Evolutionary conservation across 2,888 invertebrate genomes (phyloP), one percentile per base, ranked within the genome.

Genomic region (Elaeidobius kamerunicus): DNA sequence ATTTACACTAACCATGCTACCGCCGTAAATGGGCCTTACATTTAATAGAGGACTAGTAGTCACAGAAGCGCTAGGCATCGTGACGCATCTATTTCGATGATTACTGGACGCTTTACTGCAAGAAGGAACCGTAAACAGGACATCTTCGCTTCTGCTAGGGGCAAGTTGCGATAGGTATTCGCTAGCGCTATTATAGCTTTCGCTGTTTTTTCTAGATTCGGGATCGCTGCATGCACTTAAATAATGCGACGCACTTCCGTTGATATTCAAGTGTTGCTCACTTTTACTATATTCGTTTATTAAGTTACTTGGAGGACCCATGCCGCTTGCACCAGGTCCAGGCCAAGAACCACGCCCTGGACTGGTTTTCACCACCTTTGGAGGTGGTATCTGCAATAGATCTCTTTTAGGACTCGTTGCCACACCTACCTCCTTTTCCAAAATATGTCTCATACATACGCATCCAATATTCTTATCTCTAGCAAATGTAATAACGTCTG

Each of bases 401-500:
- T 77, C 80, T 7, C 82, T 74, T 57, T 77, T 80, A 15, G 75
- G 70, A 52, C 74, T 69, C 6, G 61, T 60, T 34, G 59, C 60
- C 5, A 53, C 53, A 2, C 68, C 71, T 20, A 65, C 64, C 51
- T 71, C 73, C 49, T 68, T 73, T 44, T 67, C 70, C 36, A 81
- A 76, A 23, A 79, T 78, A 64, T 58, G 73, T 60, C 61, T 73
- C 69, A 59, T 73, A 61, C 59, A 72, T 62, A 59, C 73, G 63
- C 70, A 70, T 18, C 60, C 63, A 11, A 66, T 64, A 15, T 76
- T 75, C 32, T 87, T 83, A 67, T 97, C 97, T 55, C 98, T 81
- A 1, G 97, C 95, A 69, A 92, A 92, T 0, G 91, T 86, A 47
- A 98, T 92, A 4, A 96, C 86, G 68, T 97, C 95, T 83, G 95